Evolutionary conservation across 2,797 vertebrate species (phyloP).

Genomic region (Eulemur rubriventer): DNA sequence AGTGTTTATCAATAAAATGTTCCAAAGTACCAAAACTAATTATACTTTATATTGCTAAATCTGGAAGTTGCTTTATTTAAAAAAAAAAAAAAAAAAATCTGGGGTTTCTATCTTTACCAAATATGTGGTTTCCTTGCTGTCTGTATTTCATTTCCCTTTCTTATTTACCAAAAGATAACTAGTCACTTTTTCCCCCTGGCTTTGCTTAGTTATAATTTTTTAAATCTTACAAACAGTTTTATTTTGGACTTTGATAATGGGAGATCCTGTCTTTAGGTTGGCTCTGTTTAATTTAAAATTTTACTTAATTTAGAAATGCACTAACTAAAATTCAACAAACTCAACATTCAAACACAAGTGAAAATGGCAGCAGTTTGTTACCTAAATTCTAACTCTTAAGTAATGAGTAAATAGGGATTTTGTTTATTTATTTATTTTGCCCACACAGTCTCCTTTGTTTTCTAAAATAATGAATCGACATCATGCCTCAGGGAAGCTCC

Average conservation of each 20-base stretch:
- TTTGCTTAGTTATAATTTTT: conserved; percentile 35
- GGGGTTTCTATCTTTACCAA: conserved; percentile 62
- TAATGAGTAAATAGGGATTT: neutral
- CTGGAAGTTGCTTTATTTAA: conserved; percentile 50
- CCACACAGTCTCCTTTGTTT: neutral
- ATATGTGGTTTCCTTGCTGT: conserved; percentile 48
- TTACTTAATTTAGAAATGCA: conserved; percentile 13
- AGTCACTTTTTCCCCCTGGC: conserved; percentile 10
- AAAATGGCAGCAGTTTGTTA: neutral
- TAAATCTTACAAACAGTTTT: conserved; percentile 1
- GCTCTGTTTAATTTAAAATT: neutral
- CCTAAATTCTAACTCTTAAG: neutral
- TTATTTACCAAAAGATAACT: conserved; percentile 65
- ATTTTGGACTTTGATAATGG: conserved; percentile 42
- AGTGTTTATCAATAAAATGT: conserved; percentile 65
- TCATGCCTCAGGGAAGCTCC: neutral
- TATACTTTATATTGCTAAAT: conserved; percentile 64
- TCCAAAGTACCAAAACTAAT: conserved; percentile 55
- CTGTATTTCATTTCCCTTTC: conserved; percentile 65
- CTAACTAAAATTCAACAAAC: conserved; percentile 20
- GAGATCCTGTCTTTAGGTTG: neutral
- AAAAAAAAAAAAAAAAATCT: neutral
- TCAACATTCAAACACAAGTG: neutral
- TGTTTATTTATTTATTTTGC: neutral
- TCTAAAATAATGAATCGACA: neutral